A percentile compares a stretch with the other conserved stretches of the same genome.
phyloP scores from a whole-genome alignment of 53 echinoderm and acorn worm species.

The Paracentrotus lividus region DNA sequence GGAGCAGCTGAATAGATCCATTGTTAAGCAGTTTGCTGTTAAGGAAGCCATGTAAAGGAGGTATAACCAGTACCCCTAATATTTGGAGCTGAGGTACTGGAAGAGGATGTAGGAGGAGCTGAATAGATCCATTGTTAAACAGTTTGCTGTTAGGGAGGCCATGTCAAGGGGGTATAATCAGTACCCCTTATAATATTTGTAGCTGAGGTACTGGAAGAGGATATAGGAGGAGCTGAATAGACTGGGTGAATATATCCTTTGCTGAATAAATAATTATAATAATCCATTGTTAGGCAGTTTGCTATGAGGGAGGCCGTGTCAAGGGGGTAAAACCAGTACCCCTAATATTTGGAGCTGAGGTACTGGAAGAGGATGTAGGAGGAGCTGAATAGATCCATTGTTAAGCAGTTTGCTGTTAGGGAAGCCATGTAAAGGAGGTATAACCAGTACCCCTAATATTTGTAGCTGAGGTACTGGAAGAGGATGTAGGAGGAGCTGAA shows the following conservation, averaged over 20 bases:
- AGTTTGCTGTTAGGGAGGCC: conserved; percentile 44
- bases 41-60: conserved; percentile 50
- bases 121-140: background rate
- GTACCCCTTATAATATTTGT: background rate
- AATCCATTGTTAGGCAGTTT: background rate
- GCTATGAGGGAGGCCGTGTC: background rate
- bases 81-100: background rate
- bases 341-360: background rate
- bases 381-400: no score
- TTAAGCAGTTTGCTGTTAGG: no score
- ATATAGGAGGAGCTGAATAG: no score
- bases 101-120: no score
- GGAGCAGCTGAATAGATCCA: conserved; percentile 3
- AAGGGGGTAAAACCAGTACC: background rate
- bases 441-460: background rate
- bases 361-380: background rate
- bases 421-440: background rate
- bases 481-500: conserved; percentile 20
- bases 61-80: background rate
- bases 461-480: background rate
- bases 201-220: background rate
- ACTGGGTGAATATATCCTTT: no score
- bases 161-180: conserved; percentile 7
- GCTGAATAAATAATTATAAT: no score
- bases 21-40: conserved; percentile 14